phyloP scores from a whole-genome alignment of 2,113 vertebrate species.

The Python bivittatus region DNA sequence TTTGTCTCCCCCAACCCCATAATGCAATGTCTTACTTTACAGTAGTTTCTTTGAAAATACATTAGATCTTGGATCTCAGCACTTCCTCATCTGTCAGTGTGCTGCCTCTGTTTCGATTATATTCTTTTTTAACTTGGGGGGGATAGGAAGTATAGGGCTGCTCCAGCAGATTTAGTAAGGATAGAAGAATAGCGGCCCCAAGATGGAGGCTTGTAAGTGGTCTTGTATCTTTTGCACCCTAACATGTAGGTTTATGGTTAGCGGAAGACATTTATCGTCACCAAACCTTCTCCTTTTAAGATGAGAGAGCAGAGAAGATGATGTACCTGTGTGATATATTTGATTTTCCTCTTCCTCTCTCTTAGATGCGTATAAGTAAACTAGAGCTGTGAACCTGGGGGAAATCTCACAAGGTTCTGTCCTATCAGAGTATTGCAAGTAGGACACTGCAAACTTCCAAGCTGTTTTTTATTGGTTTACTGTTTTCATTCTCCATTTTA shows the following conservation, averaged over 20 bases:
- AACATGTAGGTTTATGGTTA: neutral
- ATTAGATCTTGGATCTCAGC: neutral
- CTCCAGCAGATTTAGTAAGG: neutral
- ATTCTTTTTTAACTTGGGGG: neutral
- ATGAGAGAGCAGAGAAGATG: too few relatives aligned
- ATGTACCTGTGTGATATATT: neutral
- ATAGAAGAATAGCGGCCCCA: neutral
- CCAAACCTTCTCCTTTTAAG: neutral
- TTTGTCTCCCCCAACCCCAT: neutral
- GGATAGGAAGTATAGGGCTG: neutral
- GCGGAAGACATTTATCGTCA: neutral
- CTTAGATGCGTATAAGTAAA: neutral
- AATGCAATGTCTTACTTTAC: neutral
- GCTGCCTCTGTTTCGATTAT: neutral
- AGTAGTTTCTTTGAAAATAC: neutral
- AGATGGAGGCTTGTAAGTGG: neutral
- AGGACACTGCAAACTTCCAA: neutral
- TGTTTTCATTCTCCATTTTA: neutral
- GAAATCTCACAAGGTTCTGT: neutral
- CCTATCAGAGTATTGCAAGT: too few relatives aligned
- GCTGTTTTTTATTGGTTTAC: neutral
- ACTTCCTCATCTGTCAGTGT: neutral
- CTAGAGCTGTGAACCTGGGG: neutral
- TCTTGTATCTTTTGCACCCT: neutral
- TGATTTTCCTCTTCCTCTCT: neutral